phyloP scores from a whole-genome alignment of 92 coral and sea anemone species.

The Heteractis magnifica region DNA sequence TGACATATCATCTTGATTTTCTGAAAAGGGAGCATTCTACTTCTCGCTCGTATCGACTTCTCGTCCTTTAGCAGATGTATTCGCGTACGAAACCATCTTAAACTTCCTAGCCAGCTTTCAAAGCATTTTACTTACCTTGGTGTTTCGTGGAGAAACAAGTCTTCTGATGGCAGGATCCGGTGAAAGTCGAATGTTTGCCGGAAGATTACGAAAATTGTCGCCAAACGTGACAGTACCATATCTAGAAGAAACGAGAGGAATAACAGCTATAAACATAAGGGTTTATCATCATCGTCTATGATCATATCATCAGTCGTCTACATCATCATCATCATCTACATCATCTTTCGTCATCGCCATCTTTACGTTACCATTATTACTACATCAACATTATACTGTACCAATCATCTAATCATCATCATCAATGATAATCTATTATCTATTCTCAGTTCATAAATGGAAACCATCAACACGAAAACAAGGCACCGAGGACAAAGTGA shows the following conservation, averaged over 20 bases:
- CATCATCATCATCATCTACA: not conserved
- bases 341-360: too few relatives aligned
- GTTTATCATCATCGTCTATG: not conserved
- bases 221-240: slow-evolving; percentile 93
- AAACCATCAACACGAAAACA: not conserved
- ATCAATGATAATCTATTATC: not conserved
- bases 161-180: slow-evolving; percentile 47
- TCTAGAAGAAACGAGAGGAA: slow-evolving; percentile 32
- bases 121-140: slow-evolving; percentile 51
- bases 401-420: not conserved
- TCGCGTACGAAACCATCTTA: too few relatives aligned
- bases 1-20: too few relatives aligned
- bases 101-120: not conserved
- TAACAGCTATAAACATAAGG: not conserved
- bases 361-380: not conserved
- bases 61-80: too few relatives aligned
- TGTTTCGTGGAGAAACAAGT: slow-evolving; percentile 61
- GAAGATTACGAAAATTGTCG: slow-evolving; percentile 71
- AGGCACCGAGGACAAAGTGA: too few relatives aligned
- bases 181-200: slow-evolving; percentile 40
- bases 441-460: not conserved
- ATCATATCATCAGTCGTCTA: not conserved
- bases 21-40: too few relatives aligned
- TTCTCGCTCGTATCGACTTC: too few relatives aligned
- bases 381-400: not conserved